Base-by-base conservation (phyloP, 2,888 invertebrate genomes). In the Dasypolia templi region DNA sequence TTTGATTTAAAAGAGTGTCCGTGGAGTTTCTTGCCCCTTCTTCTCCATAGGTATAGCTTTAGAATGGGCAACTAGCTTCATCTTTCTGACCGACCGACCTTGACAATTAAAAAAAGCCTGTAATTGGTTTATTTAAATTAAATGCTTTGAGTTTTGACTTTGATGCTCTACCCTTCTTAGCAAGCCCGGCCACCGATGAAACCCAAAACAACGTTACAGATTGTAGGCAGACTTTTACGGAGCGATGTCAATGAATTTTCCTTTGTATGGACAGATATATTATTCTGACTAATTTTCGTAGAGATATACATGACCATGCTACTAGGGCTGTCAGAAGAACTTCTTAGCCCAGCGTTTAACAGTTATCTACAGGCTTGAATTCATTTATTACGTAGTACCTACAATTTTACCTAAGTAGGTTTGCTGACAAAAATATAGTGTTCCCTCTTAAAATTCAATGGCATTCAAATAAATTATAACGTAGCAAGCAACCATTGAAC, bases 401-500 rank as follows among this genome's bases (percentile, higher is more conserved):
- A 19, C 19, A 51, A 51, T n/a, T 51, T 6, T 46, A 46, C 19
- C 19, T 12, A n/a, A n/a, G 1, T 51, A 35, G n/a, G n/a, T n/a
- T 29, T 19, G 5, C 32, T 44, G n/a, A n/a, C 72, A 35, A 22
- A 55, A 7, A 35, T n/a, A 44, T 3, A 26, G 17, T 19, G n/a
- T 71, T 22, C 11, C 71, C 55, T 56, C 72, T 72, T 11, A 5
- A 29, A 56, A 29, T 55, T 3, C 22, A 46, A 56, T 39, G 73
- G 14, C 71, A 72, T 58, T 72, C 19, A 42, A 68, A 73, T 73
- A 55, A 73, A 73, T 58, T 49, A 72, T 17, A 56, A 39, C 2
- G 17, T 39, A 11, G 49, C 29, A 29, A 58, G 29, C 6, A 44
- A 39, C 26, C 5, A 44, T 35, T 32, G 11, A n/a, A 29, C 2